Percentiles rank a stretch among this genome's conserved stretches.
Conservation (phyloP, 2,113 vertebrate species). For the Neotoma lepida region DNA sequence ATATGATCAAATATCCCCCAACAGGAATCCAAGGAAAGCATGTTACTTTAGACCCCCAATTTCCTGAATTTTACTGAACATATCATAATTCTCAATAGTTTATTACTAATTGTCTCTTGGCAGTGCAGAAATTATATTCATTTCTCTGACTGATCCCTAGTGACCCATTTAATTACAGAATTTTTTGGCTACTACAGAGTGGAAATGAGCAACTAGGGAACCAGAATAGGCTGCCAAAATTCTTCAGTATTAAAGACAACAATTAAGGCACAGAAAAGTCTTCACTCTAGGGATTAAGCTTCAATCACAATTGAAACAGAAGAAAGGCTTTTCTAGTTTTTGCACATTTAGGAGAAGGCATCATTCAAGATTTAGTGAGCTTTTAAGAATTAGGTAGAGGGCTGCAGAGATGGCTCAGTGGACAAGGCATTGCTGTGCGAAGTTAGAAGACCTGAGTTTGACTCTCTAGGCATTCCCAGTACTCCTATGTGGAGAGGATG, state of each 20-base stretch:
- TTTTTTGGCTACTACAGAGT: constrained; percentile 51
- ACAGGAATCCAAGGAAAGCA: constrained; percentile 63
- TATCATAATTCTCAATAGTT: constrained; percentile 44
- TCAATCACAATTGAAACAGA: constrained; percentile 58
- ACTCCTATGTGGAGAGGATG: background rate
- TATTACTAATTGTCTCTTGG: constrained; percentile 68
- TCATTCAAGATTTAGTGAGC: background rate
- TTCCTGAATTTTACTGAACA: constrained; percentile 53
- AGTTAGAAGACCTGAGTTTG: background rate
- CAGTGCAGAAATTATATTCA: constrained; percentile 46
- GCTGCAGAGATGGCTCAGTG: background rate
- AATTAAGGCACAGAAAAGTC: constrained; percentile 26
- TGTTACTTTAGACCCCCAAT: background rate
- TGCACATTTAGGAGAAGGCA: constrained; percentile 30
- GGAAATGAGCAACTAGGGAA: constrained; percentile 53
- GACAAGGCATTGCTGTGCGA: background rate
- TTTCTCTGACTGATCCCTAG: constrained; percentile 71
- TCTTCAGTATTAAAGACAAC: constrained; percentile 64
- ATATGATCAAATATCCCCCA: background rate
- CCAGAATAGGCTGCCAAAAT: constrained; percentile 66
- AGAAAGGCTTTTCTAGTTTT: constrained; percentile 64
- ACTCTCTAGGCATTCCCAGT: background rate
- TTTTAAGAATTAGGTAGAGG: background rate
- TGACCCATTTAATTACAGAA: constrained; percentile 67
- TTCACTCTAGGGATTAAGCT: constrained; percentile 43